Evolutionary conservation across 2,797 vertebrate genomes (phyloP), one percentile per base, ranked within the genome.

Genomic region (Gobionotothen gibberifrons): DNA sequence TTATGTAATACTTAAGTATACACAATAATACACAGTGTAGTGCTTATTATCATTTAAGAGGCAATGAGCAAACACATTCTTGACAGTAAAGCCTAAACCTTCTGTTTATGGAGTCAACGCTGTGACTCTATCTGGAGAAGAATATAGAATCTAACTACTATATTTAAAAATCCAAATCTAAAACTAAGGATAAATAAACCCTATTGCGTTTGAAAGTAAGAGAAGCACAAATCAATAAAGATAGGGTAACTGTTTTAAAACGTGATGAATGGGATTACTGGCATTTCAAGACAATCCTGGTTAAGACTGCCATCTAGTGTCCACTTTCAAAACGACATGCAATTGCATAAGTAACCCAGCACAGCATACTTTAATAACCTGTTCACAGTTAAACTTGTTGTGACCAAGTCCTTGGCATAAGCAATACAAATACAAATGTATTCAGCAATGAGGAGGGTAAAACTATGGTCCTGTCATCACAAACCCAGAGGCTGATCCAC

Each of bases 251-350:
- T 29, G 7, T 6, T 17, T 1, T 29, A 57, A 46, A 10, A 17
- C 5, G 2, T 46, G 13, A 40, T 26, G 1, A 7, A 36, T 10
- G 9, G 13, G 7, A 65, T 7, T 19, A 9, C 11, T 2, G 9
- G 15, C 4, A n/a, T 54, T 48, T 5, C 0, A 48, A 17, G 51
- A n/a, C 3, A 10, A 49, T 11, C 43, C 39, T 69, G 58, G 17
- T 39, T 2, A 44, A 77, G 26, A 73, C 52, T 71, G 54, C 66
- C 84, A 78, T 78, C 85, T 83, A 76, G 75, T 71, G 81, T 63
- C 0, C 0, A 49, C 8, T 56, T 70, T 6, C 17, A 72, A 16
- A 76, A n/a, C 57, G 57, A 19, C 29, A 79, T 46, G 29, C 11
- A 17, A 36, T 10, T 9, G 10, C 14, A 32, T 29, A 26, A 29